These are phyloP conservation scores for Aphrophora alni DNA, from an alignment of 2,888 invertebrate genomes.

Conservation along the genomic window DNA sequence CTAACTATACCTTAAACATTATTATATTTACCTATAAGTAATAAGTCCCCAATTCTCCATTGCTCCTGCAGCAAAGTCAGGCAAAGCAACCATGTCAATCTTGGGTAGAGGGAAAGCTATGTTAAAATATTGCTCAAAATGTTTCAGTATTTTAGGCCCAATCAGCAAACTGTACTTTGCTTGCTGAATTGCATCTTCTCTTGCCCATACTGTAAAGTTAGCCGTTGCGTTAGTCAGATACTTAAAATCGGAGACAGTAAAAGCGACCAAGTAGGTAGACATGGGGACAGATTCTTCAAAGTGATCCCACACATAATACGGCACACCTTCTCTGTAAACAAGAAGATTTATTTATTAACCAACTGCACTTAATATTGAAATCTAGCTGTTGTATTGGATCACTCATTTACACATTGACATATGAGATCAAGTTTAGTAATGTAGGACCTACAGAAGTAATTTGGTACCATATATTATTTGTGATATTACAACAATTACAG, in stretches of 20 bases:
- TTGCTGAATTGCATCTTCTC: conserved; percentile 76
- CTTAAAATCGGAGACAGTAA: conserved; percentile 76
- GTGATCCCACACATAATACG: conserved; percentile 72
- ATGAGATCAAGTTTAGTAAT: too few species aligned
- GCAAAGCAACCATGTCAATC: conserved; percentile 89
- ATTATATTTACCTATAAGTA: conserved; percentile 67
- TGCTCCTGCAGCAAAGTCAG: conserved; percentile 88
- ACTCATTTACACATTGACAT: too few species aligned
- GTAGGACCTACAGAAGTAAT: too few species aligned
- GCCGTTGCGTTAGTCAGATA: conserved; percentile 56
- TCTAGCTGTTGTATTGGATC: too few species aligned
- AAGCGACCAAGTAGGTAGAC: conserved; percentile 93
- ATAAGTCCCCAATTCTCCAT: conserved; percentile 89
- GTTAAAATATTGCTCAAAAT: conserved; percentile 70
- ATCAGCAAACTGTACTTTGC: conserved; percentile 75
- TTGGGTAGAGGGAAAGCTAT: conserved; percentile 79
- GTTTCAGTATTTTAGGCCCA: conserved; percentile 69
- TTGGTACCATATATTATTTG: too few species aligned
- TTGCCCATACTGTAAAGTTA: conserved; percentile 74
- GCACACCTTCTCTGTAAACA: conserved; percentile 47
- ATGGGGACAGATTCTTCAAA: conserved; percentile 81
- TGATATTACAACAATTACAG: too few species aligned
- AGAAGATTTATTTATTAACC: neutral
- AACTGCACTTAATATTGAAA: too few species aligned
- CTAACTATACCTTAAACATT: too few species aligned